Base-by-base conservation (phyloP, 2,888 invertebrate species). In the Scaptomyza parva region DNA sequence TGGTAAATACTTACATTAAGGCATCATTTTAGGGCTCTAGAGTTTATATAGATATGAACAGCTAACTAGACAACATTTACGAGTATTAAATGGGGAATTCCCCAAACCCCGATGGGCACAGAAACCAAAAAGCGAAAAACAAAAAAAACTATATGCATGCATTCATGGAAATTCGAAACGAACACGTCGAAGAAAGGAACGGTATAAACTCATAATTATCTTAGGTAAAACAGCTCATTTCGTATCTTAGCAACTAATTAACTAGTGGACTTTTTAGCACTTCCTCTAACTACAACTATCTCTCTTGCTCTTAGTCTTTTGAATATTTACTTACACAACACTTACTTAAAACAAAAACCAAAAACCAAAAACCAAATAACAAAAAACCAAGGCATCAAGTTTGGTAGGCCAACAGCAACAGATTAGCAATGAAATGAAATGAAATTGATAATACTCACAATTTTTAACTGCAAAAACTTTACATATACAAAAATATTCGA, bases 201-300 rank as follows among this genome's bases (percentile, higher is more conserved):
- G 18, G 12, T 14, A 35, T 11, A 30, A 37, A 47, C 18, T 47
- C 45, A n/a, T 47, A 47, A 17, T 26, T 44, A 44, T 44, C 60
- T 60, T 57, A 57, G 28, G 41, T 35, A 37, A 64, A n/a, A 44
- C 52, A 54, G 81, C 85, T 82, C 82, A 85, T 75, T 85, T 85
- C 83, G 75, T 72, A 84, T 74, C 82, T 85, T 81, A 81, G 85
- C 74, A 82, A 84, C 76, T 81, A 78, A 84, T 74, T 76, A 82
- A 85, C 77, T 82, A 82, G 85, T 71, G 75, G 74, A 82, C 82
- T 83, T 76, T 82, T 74, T 85, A 82, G 85, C 85, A 83, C 82
- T 76, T 79, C 66, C 85, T 67, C 67, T 79, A 81, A 76, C 78
- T 83, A 67, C 18, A n/a, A 30, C 45, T 30, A 30, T 47, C 17